These are phyloP conservation scores for Sinotaia quadrata DNA, from an alignment of 2,888 invertebrate genomes.

Conservation along the genomic window DNA sequence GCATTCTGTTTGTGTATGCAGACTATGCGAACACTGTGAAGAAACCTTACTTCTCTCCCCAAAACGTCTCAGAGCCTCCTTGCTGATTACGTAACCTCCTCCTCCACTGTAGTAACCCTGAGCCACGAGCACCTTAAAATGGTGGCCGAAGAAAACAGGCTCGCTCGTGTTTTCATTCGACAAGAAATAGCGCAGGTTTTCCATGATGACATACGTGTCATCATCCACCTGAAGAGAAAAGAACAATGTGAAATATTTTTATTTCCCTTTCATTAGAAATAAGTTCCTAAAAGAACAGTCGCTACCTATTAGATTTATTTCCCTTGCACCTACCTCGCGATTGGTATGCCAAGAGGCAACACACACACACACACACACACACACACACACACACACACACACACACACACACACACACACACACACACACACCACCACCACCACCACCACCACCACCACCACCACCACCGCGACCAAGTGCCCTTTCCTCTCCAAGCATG, in stretches of 20 bases:
- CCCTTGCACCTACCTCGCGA: background rate
- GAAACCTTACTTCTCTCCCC: constrained; percentile 28
- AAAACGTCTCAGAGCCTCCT: constrained; percentile 82
- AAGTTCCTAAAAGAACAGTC: background rate
- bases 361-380: too few relatives aligned
- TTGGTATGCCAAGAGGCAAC: too few relatives aligned
- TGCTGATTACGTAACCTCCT: constrained; percentile 90
- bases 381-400: background rate
- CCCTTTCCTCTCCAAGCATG: too few relatives aligned
- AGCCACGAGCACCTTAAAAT: too few relatives aligned
- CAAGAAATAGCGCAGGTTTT: constrained; percentile 88
- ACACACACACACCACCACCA: background rate
- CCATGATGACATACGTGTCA: constrained; percentile 96
- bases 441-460: too few relatives aligned
- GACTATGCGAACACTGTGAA: too few relatives aligned
- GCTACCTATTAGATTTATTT: background rate
- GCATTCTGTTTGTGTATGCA: too few relatives aligned
- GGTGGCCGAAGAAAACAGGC: constrained; percentile 90
- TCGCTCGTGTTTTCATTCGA: constrained; percentile 77
- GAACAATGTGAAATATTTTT: background rate
- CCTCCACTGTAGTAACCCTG: too few relatives aligned
- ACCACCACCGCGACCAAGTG: too few relatives aligned
- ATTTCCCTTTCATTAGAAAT: background rate
- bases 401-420: constrained; percentile 1
- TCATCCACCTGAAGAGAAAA: constrained; percentile 90